Evolutionary conservation across 2,797 vertebrate genomes (phyloP).

Genomic region (Buphagus erythrorhynchus): DNA sequence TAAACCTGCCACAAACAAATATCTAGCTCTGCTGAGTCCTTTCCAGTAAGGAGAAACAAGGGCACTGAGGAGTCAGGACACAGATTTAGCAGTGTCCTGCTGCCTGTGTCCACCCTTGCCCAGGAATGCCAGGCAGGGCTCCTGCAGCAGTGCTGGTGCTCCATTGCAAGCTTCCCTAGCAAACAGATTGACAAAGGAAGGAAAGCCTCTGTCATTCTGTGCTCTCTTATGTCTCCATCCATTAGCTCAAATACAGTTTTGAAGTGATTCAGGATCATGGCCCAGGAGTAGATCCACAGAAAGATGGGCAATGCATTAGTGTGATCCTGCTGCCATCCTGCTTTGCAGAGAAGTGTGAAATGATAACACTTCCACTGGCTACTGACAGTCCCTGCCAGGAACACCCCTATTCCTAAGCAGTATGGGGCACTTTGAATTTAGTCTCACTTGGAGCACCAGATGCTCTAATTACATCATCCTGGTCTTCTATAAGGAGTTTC

Average conservation of each 20-base stretch:
- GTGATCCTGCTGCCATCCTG: not conserved
- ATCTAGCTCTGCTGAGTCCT: not conserved
- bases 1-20: not conserved
- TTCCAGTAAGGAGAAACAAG: not conserved
- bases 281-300: not conserved
- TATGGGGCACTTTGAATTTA: not conserved
- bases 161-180: not conserved
- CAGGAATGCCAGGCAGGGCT: rapidly evolving
- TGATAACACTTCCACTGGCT: rapidly evolving
- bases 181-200: not conserved
- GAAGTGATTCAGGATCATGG: not conserved
- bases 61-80: not conserved
- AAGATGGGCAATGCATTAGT: rapidly evolving
- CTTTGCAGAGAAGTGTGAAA: not conserved
- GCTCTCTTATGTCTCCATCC: not conserved
- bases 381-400: not conserved
- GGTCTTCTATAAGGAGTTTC: not conserved
- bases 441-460: not conserved
- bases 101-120: not conserved
- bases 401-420: not conserved
- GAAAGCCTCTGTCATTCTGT: rapidly evolving
- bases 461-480: not conserved
- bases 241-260: not conserved
- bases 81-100: rapidly evolving
- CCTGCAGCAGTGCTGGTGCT: not conserved